These are phyloP conservation scores for Apus apus DNA, from an alignment of 2,113 vertebrate species.

Conservation along the genomic window DNA sequence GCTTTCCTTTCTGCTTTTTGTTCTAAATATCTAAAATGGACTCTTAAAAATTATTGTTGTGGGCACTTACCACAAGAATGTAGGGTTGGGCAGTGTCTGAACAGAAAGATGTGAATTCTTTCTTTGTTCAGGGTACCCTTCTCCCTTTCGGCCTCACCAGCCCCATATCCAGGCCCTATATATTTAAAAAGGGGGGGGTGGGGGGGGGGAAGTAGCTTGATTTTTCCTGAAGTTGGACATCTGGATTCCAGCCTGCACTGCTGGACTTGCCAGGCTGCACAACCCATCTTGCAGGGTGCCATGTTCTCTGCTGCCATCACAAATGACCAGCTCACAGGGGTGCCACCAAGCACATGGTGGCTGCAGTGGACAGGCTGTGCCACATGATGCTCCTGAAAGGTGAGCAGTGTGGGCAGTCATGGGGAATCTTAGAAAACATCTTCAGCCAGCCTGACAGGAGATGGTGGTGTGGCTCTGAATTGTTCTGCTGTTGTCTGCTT, in stretches of 20 bases:
- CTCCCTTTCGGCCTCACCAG: not conserved
- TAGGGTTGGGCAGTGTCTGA: not conserved
- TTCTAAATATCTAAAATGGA: not conserved
- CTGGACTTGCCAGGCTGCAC: no score
- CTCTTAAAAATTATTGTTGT: not conserved
- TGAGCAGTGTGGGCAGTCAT: not conserved
- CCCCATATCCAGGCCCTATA: not conserved
- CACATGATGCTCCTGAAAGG: not conserved
- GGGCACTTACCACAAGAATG: not conserved
- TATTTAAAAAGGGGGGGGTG: no score
- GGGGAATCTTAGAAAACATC: not conserved
- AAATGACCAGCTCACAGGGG: rapidly evolving
- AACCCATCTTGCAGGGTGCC: not conserved
- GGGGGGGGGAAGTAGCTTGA: no score
- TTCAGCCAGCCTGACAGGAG: not conserved
- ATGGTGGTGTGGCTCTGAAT: not conserved
- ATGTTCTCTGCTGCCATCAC: rapidly evolving
- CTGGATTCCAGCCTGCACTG: not conserved
- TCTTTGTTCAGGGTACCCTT: not conserved
- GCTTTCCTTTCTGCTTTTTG: slow-evolving; percentile 12
- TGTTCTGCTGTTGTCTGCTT: not conserved
- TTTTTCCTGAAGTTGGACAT: not conserved
- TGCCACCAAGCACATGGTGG: not conserved
- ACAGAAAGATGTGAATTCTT: not conserved
- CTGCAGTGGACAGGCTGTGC: not conserved